Evolutionary conservation across 1,140 invertebrate species (phyloP), one percentile per base, ranked within the genome.

Genomic region (Rhopalosiphum maidis): DNA sequence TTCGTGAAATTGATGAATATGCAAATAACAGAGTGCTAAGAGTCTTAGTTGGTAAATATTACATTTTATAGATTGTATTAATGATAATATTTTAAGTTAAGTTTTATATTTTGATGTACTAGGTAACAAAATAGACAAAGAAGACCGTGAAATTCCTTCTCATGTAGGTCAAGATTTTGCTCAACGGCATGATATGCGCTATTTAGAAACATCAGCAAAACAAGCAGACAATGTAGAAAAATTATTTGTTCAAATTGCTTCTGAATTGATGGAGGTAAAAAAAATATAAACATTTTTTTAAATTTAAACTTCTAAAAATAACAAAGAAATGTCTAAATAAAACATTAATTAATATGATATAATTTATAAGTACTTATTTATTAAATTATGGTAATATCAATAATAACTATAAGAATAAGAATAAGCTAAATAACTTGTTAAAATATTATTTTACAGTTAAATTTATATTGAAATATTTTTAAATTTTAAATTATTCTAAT

Each of bases 191-290:
- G 98, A 98, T 94, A 99, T 99, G 98, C 98, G 99, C 95, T 99
- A 99, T 95, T 97, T 99, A 95, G 99, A 99, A 96, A 99, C 99
- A 46, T 99, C 99, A 54, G 99, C 99, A 25, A 99, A 99, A 96
- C 98, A 99, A 95, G 98, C 98, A 54, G 98, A 99, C 94, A 99
- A 99, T 96, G 99, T 99, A 51, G 99, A 99, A 95, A 97, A 98
- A 95, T 96, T 99, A 91, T 99, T 99, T 95, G 97, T 98, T 96
- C 98, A 99, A 95, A 99, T 99, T 94, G 98, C 98, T 93, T 97
- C 98, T 83, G 98, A 98, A 95, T 96, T 98, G 41, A 98, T 98
- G 96, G 98, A 98, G 96, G 96, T 97, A 96, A 95, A 90, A 90
- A 68, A 41, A 21, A 51, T 43, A 41, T 43, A 22, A 3, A 68